Evolutionary conservation across 2,888 invertebrate species (phyloP).

Genomic region (Sinopyrophorus schimmeli): DNA sequence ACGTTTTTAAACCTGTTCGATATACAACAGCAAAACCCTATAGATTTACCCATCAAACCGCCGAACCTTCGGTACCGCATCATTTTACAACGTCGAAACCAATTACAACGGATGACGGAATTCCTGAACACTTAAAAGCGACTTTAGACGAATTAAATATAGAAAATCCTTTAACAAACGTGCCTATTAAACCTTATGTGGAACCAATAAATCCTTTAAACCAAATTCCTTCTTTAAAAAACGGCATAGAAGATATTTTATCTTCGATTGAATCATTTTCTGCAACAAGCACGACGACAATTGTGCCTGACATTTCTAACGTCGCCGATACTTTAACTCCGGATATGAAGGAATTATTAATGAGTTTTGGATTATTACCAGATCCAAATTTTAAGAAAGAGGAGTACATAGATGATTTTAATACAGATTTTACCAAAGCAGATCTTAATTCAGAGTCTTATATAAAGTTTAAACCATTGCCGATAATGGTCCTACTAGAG

Average conservation of each 20-base stretch:
- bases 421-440: no score
- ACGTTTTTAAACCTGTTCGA: slow-evolving; percentile 1
- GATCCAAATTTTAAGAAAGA: slow-evolving; percentile 42
- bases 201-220: background rate
- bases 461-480: slow-evolving; percentile 53
- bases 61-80: slow-evolving; percentile 14
- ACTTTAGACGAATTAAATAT: slow-evolving; percentile 25
- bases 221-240: slow-evolving; percentile 3
- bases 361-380: slow-evolving; percentile 55
- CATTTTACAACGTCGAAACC: slow-evolving; percentile 30
- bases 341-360: slow-evolving; percentile 55
- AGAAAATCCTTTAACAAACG: slow-evolving; percentile 7
- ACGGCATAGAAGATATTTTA: slow-evolving; percentile 12
- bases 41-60: slow-evolving; percentile 8
- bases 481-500: slow-evolving; percentile 44
- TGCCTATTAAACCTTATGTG: background rate
- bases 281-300: slow-evolving; percentile 33
- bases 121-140: slow-evolving; percentile 42
- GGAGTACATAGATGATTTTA: no score
- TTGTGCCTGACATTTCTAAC: slow-evolving; percentile 46
- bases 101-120: slow-evolving; percentile 32
- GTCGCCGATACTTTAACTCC: slow-evolving; percentile 52
- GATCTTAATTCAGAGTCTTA: slow-evolving; percentile 50
- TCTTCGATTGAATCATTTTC: slow-evolving; percentile 3
- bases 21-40: slow-evolving; percentile 7